Base-by-base conservation (phyloP, 1,140 invertebrate species). In the Eumeta japonica region DNA sequence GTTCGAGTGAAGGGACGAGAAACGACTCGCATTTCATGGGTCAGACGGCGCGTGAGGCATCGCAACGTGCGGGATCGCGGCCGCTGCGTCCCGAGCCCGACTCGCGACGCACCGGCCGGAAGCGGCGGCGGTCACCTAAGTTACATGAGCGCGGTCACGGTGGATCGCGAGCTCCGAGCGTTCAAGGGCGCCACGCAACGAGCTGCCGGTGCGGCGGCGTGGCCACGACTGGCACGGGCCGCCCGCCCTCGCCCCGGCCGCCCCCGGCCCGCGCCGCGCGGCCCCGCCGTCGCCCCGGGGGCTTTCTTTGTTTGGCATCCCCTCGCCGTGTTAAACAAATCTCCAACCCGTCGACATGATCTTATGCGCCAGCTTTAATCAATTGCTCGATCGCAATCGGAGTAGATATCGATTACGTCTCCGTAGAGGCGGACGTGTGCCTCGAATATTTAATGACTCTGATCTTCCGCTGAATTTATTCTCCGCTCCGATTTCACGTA, bases 261-360 rank as follows among this genome's bases (percentile, higher is more conserved):
- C 45, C 36, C 49, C 45, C 39, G 41, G 44, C 49, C 15, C 24
- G 52, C 63, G 62, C 61, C 60, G 54, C 57, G 58, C 61, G 57
- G 63, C 66, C 61, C 60, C 54, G 55, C 58, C 61, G 57, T 63
- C 66, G 53, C 52, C 20, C n/a, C 20, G 45, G 53, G 51, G 53
- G 52, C 51, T 66, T 71, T 66, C 63, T 71, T 71, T 71, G 66
- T 72, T 68, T 65, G 62, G 45, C 53, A 50, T 53, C 56, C 62
- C 57, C 56, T 47, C 36, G 37, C 45, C 45, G 50, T 58, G 58
- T 64, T 53, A 57, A 55, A 62, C 65, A 70, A 65, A 67, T 67
- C 62, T 70, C 55, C 20, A 24, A n/a, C 20, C 20, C 20, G 20
- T 24, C 20, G 20, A 24, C 20, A 24, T 24, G 20, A 24, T 24